Base-by-base conservation (phyloP, 2,888 invertebrate genomes). In the Eilema griseolum region DNA sequence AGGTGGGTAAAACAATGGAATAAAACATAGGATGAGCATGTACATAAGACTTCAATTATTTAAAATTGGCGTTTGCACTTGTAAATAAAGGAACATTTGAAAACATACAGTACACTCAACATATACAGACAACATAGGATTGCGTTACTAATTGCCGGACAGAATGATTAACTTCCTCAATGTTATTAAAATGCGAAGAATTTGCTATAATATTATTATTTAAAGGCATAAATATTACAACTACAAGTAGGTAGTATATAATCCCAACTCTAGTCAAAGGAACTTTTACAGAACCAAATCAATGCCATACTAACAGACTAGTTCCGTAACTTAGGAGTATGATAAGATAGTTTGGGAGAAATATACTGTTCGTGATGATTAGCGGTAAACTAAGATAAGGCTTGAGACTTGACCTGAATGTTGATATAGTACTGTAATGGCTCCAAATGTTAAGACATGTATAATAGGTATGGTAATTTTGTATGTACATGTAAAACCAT, bases 401-500 rank as follows among this genome's bases (percentile, higher is more conserved):
- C 67, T 79, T 41, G 46, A 76, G n/a, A 67, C 37, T 69, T 69
- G 26, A 67, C 61, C 31, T 60, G 66, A 56, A 56, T 67, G 72
- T 80, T 80, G 76, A 67, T 73, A 66, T 78, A 73, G 72, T 80
- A 83, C 82, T 88, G 83, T 79, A 79, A 85, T 90, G 90, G 88
- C 90, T 91, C 90, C 89, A 91, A 88, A 87, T 87, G 85, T 77
- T 70, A 79, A 79, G 79, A 77, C 86, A 84, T 83, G 81, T 81
- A 81, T 82, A 83, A 83, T 88, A 85, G 81, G 80, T 89, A 89
- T 89, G 87, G 89, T 90, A 82, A 90, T 91, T 90, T 92, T 87
- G 88, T 89, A 87, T 95, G 90, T 95, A 95, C 95, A 95, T 95
- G 95, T 95, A 95, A 95, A 95, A 95, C 94, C 95, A 95, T 95